A percentile compares a stretch with the other conserved stretches of the same genome.
Conservation (phyloP, 2,113 vertebrate genomes). For the Oreotrochilus melanogaster region DNA sequence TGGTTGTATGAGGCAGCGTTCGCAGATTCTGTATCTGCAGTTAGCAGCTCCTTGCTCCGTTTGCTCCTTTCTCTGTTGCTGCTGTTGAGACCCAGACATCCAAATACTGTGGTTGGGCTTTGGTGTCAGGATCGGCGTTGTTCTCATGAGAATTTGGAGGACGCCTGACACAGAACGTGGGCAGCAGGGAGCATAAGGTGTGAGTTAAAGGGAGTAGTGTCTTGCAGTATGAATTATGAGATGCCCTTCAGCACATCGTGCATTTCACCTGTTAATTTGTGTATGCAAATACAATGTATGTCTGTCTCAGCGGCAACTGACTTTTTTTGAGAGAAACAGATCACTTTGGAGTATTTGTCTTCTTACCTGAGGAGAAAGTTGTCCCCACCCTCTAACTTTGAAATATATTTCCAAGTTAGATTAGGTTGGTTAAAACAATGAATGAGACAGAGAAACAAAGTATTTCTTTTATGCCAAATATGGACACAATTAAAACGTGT, state of each 20-base stretch:
- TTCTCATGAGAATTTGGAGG: slow-evolving; percentile 33
- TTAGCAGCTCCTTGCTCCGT: not conserved
- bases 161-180: not conserved
- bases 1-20: fast-evolving
- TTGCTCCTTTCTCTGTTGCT: not conserved
- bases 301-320: not conserved
- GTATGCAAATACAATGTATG: not conserved
- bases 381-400: not conserved
- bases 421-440: not conserved
- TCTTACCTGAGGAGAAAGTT: slow-evolving; percentile 4
- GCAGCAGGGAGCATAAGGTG: not conserved
- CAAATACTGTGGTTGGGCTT: not conserved
- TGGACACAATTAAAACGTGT: not conserved
- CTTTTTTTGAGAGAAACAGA: not conserved
- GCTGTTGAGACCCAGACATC: not conserved
- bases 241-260: not conserved
- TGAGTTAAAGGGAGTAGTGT: not conserved
- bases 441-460: slow-evolving; percentile 17
- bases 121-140: not conserved
- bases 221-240: not conserved
- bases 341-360: not conserved
- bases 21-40: not conserved
- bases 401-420: slow-evolving; percentile 7
- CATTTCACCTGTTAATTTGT: slow-evolving; percentile 22
- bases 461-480: slow-evolving; percentile 26